A percentile compares a stretch with the other conserved stretches of the same genome.
Conservation (phyloP, 1,140 invertebrate species). For the Euura lappo region DNA sequence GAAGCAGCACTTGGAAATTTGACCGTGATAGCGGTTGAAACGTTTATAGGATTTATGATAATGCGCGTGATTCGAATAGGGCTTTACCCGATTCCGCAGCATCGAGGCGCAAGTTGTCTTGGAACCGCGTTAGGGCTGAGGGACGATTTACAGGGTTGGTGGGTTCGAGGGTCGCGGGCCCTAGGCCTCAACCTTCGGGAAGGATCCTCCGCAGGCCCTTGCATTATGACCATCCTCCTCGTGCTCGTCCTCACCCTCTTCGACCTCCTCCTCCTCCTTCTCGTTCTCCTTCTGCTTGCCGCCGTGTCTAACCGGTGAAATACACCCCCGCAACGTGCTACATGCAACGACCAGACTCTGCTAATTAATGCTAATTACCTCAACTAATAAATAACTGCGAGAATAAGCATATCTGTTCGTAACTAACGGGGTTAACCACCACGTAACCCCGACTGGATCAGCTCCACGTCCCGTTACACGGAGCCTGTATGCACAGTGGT, state of each 20-base stretch:
- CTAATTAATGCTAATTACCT: constrained; percentile 57
- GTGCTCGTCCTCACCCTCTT: not conserved
- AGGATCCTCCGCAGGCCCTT: not conserved
- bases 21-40: constrained; percentile 30
- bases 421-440: not conserved
- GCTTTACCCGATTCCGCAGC: constrained; percentile 25
- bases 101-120: constrained; percentile 14
- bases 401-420: constrained; percentile 49
- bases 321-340: constrained; percentile 17
- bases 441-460: too few relatives aligned
- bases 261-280: not conserved
- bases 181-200: not conserved
- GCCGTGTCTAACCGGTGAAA: constrained; percentile 34
- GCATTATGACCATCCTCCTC: not conserved
- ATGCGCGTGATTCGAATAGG: constrained; percentile 25
- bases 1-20: constrained; percentile 21
- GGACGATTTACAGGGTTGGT: not conserved
- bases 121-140: not conserved
- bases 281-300: not conserved
- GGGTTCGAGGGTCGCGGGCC: not conserved
- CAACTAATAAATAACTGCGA: constrained; percentile 53
- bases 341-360: constrained; percentile 39
- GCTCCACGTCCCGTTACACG: too few relatives aligned
- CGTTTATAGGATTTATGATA: constrained; percentile 41
- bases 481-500: too few relatives aligned